These are phyloP conservation scores for Cherax destructor DNA, from an alignment of 1,140 invertebrate species.

Conservation along the genomic window DNA sequence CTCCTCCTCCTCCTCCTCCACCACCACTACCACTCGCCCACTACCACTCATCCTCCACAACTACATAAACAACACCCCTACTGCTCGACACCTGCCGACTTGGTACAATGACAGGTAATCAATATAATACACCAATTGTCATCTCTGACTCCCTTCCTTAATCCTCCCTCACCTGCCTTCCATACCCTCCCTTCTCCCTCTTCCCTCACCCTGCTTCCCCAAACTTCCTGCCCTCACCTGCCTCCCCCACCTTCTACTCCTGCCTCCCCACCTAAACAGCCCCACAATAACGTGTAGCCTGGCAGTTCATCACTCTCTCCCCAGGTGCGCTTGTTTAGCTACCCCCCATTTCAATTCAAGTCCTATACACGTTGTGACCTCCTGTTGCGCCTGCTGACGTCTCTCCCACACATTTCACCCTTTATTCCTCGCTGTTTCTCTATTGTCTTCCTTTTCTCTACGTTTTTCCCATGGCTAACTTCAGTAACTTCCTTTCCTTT, in stretches of 20 bases:
- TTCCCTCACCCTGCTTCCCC: no score
- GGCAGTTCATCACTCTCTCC: not conserved
- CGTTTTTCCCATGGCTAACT: no score
- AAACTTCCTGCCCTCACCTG: no score
- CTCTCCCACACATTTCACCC: no score
- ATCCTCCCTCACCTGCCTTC: not conserved
- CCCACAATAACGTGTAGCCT: not conserved
- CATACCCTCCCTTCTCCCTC: not conserved
- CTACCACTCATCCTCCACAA: not conserved
- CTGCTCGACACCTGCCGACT: not conserved
- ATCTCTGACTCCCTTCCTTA: not conserved
- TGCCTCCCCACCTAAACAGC: not conserved
- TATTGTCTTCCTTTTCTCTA: no score
- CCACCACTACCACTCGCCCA: not conserved
- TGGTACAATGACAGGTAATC: not conserved
- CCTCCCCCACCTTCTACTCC: not conserved
- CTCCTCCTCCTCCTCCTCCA: not conserved
- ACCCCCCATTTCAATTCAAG: not conserved
- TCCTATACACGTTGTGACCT: not conserved
- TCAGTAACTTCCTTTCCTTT: no score
- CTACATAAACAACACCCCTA: not conserved
- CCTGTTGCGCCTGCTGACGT: not conserved
- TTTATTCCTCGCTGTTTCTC: no score
- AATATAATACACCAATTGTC: slow-evolving; percentile 19
- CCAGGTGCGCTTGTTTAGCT: not conserved